These are phyloP conservation scores for Ennomos quercinarius DNA, from an alignment of 2,888 invertebrate species.

Conservation along the genomic window DNA sequence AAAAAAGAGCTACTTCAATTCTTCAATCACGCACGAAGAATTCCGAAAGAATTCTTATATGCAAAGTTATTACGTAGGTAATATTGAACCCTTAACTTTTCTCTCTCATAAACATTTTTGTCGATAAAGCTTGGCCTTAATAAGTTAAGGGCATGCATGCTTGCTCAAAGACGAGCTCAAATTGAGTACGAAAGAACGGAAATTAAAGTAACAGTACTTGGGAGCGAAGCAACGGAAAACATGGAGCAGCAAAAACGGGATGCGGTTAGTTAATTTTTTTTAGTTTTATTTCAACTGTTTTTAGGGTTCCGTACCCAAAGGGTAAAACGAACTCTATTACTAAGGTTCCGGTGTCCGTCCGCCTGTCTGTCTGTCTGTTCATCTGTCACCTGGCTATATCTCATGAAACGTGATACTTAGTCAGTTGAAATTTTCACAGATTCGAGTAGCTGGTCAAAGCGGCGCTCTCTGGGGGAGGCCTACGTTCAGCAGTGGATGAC, in stretches of 20 bases:
- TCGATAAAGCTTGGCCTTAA: constrained; percentile 39
- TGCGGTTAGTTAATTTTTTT: constrained; percentile 7
- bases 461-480: too few relatives aligned
- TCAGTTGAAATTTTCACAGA: too few relatives aligned
- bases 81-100: constrained; percentile 25
- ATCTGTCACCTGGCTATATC: too few relatives aligned
- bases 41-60: constrained; percentile 16
- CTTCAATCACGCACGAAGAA: constrained; percentile 14
- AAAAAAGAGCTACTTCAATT: constrained; percentile 11
- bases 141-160: constrained; percentile 45
- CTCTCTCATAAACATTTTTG: constrained; percentile 18
- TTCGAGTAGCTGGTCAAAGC: too few relatives aligned
- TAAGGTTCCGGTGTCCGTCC: too few relatives aligned
- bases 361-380: too few relatives aligned
- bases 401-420: too few relatives aligned
- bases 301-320: too few relatives aligned
- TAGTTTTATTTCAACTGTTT: too few relatives aligned
- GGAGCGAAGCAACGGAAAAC: constrained; percentile 23
- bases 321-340: too few relatives aligned
- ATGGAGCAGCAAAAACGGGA: constrained; percentile 12
- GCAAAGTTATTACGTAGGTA: constrained; percentile 24
- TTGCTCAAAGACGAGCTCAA: constrained; percentile 44
- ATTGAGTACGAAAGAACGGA: constrained; percentile 69
- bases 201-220: constrained; percentile 62
- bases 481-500: too few relatives aligned